Evolutionary conservation across 2,888 invertebrate genomes (phyloP), one percentile per base, ranked within the genome.

Genomic region (Spodoptera picta): DNA sequence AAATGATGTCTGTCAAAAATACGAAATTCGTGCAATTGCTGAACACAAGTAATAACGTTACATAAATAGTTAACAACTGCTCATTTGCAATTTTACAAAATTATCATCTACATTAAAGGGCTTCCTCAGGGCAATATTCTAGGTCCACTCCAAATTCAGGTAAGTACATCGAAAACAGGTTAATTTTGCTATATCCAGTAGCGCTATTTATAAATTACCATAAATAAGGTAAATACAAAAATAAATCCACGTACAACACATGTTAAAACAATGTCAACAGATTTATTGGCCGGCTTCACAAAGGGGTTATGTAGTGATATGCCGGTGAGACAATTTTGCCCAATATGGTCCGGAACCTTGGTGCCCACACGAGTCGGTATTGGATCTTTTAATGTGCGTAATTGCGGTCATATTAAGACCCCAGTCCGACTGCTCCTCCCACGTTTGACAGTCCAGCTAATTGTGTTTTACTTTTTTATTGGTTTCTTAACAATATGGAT

Each of bases 381-480:
- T 87, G 90, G 89, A 84, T 86, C 87, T 90, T 89, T 92, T 91
- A 92, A 92, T 90, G 87, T 86, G 82, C 87, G 90, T 92, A 93
- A 93, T 94, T 93, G 93, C 82, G 86, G 83, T 83, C 85, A 81
- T 80, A 92, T 91, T 93, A 90, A 90, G 91, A 90, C 84, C 83
- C 84, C 87, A 86, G 86, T 80, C 82, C 77, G 86, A 79, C 85
- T 79, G 75, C 66, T 84, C 83, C 87, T 77, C 93, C 93, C 87
- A 93, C 93, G 87, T 73, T 50, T 69, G 65, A 80, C 65, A 73
- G 80, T 69, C 78, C 60, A 73, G 73, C 75, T 84, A 85, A 83
- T 85, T 82, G 81, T 78, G 70, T 76, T 80, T 77, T 75, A 76
- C 79, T 77, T 81, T 82, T 72, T 82, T 83, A 77, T 79, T 67